Evolutionary conservation across 2,888 invertebrate genomes (phyloP).

Genomic region (Hemistola chrysoprasaria): DNA sequence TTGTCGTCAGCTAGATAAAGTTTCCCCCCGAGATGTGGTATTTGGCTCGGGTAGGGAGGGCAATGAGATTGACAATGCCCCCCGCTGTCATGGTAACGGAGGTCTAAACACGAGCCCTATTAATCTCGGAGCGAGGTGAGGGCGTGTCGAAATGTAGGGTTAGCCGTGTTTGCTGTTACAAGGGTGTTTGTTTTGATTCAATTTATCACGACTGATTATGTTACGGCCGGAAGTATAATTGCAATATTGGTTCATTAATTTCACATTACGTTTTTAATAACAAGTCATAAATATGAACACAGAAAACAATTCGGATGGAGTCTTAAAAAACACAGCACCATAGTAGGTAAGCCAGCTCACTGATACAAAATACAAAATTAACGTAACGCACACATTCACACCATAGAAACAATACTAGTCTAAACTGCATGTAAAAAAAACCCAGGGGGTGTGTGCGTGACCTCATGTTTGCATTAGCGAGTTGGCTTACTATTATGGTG

Average conservation of each 20-base stretch:
- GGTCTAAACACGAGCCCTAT: slow-evolving; percentile 73
- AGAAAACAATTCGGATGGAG: too few relatives aligned
- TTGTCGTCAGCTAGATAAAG: slow-evolving; percentile 61
- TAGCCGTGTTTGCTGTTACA: slow-evolving; percentile 28
- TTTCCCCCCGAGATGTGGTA: slow-evolving; percentile 75
- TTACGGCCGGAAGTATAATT: slow-evolving; percentile 6
- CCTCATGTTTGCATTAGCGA: too few relatives aligned
- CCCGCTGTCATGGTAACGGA: slow-evolving; percentile 65
- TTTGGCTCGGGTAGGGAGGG: slow-evolving; percentile 56
- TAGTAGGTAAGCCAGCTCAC: too few relatives aligned
- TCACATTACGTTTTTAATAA: neutral
- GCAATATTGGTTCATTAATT: neutral
- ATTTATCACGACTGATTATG: slow-evolving; percentile 24
- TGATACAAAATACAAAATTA: too few relatives aligned
- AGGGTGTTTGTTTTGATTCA: slow-evolving; percentile 32
- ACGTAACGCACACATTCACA: too few relatives aligned
- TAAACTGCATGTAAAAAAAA: too few relatives aligned
- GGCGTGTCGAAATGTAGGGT: slow-evolving; percentile 65
- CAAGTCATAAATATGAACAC: too few relatives aligned
- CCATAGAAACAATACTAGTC: too few relatives aligned
- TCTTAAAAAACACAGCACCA: too few relatives aligned
- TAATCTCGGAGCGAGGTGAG: slow-evolving; percentile 73
- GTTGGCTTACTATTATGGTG: too few relatives aligned
- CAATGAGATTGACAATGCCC: slow-evolving; percentile 61
- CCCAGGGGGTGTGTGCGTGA: too few relatives aligned